Percentiles rank a stretch among this genome's conserved stretches.
phyloP scores from a whole-genome alignment of 2,888 invertebrate species.

The Gymnosoma rotundatum region DNA sequence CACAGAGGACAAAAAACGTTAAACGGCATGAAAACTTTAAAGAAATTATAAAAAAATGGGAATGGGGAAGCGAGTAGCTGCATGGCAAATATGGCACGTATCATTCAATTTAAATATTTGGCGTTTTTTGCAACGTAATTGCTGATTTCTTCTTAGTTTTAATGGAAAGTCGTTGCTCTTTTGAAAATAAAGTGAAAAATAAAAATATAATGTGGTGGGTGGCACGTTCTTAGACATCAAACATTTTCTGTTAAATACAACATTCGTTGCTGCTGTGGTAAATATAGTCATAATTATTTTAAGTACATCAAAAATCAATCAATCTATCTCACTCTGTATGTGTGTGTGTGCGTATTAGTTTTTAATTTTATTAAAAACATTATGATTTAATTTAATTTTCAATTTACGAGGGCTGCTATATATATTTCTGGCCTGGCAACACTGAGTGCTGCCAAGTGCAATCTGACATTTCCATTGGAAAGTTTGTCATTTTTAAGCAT shows the following conservation, averaged over 20 bases:
- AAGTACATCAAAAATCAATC: neutral
- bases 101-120: constrained; percentile 2
- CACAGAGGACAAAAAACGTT: neutral
- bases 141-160: constrained; percentile 26
- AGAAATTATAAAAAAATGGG: neutral
- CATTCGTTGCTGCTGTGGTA: neutral
- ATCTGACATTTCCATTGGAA: too few species aligned
- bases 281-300: constrained; percentile 16
- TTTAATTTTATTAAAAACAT: constrained; percentile 36
- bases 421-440: too few species aligned
- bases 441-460: too few species aligned
- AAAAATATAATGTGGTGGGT: too few species aligned
- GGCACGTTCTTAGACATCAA: too few species aligned
- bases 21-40: neutral
- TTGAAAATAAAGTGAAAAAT: too few species aligned
- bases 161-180: too few species aligned
- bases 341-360: neutral
- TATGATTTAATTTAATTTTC: constrained; percentile 42
- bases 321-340: neutral
- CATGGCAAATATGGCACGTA: constrained; percentile 58
- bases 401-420: too few species aligned
- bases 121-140: constrained; percentile 34
- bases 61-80: neutral
- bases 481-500: too few species aligned
- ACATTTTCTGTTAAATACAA: too few species aligned